Evolutionary conservation across 2,113 vertebrate genomes (phyloP), one percentile per base, ranked within the genome.

Genomic region (Neogobius melanostomus): DNA sequence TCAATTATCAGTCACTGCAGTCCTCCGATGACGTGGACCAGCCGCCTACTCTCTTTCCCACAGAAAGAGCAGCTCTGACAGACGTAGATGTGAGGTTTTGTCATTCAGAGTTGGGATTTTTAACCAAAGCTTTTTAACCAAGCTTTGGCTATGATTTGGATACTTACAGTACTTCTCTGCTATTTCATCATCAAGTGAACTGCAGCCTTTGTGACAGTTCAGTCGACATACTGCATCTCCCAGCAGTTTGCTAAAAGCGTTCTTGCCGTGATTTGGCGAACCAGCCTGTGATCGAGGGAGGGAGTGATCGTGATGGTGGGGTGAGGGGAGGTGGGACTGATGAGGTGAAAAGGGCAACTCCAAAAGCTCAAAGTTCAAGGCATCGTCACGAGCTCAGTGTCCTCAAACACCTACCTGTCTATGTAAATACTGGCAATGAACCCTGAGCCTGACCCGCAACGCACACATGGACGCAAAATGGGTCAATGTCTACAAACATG

Each of bases 61-160:
- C 28, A 36, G 28, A 36, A 3, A 4, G 28, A 36, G 28, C 28
- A 36, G 28, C 28, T 36, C 28, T 36, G 28, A 28, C 28, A 3
- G 28, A 28, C 28, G 1, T 28, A 28, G 28, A 28, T 28, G 28
- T 1, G 28, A 28, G 28, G 28, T 28, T 28, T 3, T 28, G 28
- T 28, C 28, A 90, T 88, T 82, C 85, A 72, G 67, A 62, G 10
- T 49, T 87, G 85, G 83, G 85, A 88, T 90, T 89, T 64, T 28
- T 28, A 28, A 28, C 28, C 28, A 28, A 28, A 3, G 28, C n/a
- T n/a, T n/a, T n/a, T n/a, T n/a, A n/a, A n/a, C n/a, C n/a, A n/a
- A n/a, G n/a, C n/a, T 28, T 28, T 28, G 1, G 28, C 28, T 28
- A 28, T 28, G 28, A 28, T 36, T 36, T 36, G 28, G 28, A 36